Evolutionary conservation across 2,888 invertebrate species (phyloP), one percentile per base, ranked within the genome.

Genomic region (Oxycera nigricornis): DNA sequence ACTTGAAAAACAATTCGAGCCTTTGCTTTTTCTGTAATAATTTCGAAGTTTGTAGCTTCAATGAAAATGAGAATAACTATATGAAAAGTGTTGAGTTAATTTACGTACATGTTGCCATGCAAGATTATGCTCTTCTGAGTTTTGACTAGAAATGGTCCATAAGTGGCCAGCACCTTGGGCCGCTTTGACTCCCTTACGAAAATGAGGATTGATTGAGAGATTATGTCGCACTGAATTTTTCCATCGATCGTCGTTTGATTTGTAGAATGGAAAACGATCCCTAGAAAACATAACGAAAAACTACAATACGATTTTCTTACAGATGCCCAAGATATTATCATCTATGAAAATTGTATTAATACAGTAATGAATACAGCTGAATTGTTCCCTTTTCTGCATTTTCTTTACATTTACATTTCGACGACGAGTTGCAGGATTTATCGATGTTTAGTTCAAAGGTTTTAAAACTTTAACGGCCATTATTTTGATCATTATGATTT

Each of bases 211-310:
- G 82, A 96, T 96, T 39, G 95, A 95, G 17, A 96, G 87, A 84
- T 96, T 96, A 85, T 95, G 95, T 78, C 95, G 88, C 1, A 96
- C 95, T 0, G 95, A 95, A 82, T 96, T 96, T 86, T 96, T 96
- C 95, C 95, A 95, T 80, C 95, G 90, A 82, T 95, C 95, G 80
- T 96, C 95, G 81, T 94, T 93, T 50, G 93, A 92, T 83, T 94
- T 94, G 87, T 94, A 96, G 83, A 90, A 95, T 0, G 95, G 94
- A 85, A 94, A 95, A 76, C 92, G 93, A 81, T 94, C 94, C 2
- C 95, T 95, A 14, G 20, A n/a, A n/a, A n/a, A n/a, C n/a, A n/a
- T 11, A 41, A 41, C 11, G 41, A 11, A 57, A n/a, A n/a, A n/a
- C n/a, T n/a, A n/a, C n/a, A n/a, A n/a, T n/a, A n/a, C n/a, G 11